phyloP scores from a whole-genome alignment of 2,113 vertebrate species.

The Macrotus californicus region DNA sequence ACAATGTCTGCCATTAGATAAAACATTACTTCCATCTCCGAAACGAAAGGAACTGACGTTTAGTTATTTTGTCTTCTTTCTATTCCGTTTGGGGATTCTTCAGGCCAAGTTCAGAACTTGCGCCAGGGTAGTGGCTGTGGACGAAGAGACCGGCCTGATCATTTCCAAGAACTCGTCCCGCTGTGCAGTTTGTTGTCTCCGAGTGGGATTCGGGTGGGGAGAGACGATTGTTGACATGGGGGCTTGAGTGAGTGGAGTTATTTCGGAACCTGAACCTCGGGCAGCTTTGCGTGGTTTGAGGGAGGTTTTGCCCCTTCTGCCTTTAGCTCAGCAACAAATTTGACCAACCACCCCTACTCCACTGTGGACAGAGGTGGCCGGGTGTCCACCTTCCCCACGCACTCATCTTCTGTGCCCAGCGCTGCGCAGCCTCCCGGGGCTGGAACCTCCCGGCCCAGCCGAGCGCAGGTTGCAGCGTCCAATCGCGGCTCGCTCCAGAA shows the following conservation, averaged over 20 bases:
- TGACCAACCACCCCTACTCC: background rate
- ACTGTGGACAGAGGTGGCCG: background rate
- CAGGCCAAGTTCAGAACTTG: background rate
- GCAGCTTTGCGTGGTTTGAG: background rate
- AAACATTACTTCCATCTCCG: background rate
- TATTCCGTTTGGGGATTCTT: background rate
- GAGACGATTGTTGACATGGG: background rate
- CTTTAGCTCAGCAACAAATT: background rate
- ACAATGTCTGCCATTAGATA: background rate
- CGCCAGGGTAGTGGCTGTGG: background rate
- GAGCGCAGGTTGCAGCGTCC: background rate
- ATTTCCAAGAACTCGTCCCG: background rate
- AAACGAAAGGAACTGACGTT: background rate
- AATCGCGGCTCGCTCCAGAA: background rate
- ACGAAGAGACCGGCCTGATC: background rate
- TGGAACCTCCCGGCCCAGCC: background rate
- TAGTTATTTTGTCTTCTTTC: background rate
- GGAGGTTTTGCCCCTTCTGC: background rate
- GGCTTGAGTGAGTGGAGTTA: background rate
- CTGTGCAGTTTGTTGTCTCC: background rate
- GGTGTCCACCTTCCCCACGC: background rate
- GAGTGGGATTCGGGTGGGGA: background rate
- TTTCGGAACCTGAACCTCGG: background rate
- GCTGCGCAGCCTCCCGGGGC: background rate
- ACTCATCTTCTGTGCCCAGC: background rate